Percentiles rank a stretch among this genome's conserved stretches.
Evolutionary conservation across 2,113 vertebrate species (phyloP).

Genomic region (Cepphus grylle): DNA sequence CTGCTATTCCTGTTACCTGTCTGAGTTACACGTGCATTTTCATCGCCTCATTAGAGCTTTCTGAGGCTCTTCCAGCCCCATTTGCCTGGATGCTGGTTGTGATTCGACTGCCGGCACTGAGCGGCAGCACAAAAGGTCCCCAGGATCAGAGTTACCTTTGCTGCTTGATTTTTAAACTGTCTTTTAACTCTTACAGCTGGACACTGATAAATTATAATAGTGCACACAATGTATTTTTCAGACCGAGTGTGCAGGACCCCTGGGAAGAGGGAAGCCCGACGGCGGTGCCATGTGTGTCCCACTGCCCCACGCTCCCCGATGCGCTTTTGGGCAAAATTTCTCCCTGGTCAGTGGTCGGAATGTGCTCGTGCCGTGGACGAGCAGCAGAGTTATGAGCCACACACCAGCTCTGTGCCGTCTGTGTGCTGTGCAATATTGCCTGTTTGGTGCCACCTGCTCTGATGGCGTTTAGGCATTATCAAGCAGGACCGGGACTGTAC

Average conservation of each 20-base stretch:
- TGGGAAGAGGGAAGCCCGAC: too few species aligned
- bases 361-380: accelerated
- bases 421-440: accelerated
- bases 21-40: not conserved
- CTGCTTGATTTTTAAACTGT: not conserved
- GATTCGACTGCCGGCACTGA: accelerated
- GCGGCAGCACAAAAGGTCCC: not conserved
- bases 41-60: not conserved
- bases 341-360: accelerated
- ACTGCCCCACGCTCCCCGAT: accelerated
- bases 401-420: accelerated
- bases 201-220: not conserved
- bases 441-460: accelerated
- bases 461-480: accelerated
- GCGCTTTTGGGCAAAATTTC: not conserved
- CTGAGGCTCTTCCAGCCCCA: accelerated
- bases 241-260: accelerated
- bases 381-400: not conserved
- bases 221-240: accelerated
- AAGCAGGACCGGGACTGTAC: not conserved
- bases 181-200: not conserved
- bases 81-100: not conserved
- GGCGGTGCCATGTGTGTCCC: accelerated
- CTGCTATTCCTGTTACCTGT: not conserved
- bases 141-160: not conserved